Percentiles rank a stretch among this genome's conserved stretches.
Conservation (phyloP, 2,113 vertebrate genomes). For the Conger conger region DNA sequence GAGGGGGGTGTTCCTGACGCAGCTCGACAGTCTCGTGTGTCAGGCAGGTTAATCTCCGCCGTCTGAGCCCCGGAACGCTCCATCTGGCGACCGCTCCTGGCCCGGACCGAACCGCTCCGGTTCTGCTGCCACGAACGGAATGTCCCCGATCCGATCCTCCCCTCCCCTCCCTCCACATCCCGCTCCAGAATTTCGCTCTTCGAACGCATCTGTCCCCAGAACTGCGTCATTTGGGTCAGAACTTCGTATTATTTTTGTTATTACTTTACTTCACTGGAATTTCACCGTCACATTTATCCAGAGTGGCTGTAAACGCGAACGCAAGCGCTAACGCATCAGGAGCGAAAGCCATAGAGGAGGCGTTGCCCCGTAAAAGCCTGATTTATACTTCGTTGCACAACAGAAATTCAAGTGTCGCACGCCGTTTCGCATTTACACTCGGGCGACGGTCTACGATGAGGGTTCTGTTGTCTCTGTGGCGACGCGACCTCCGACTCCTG, state of each 20-base stretch:
- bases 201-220: background rate
- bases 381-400: too few species aligned
- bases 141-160: background rate
- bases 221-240: background rate
- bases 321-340: background rate
- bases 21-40: background rate
- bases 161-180: too few species aligned
- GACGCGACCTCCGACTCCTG: too few species aligned
- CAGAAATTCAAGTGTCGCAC: too few species aligned
- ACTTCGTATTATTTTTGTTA: background rate
- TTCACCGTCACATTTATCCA: background rate
- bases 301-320: background rate
- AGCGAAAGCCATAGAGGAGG: background rate
- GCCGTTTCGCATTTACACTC: too few species aligned
- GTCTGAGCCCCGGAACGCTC: background rate
- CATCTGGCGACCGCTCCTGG: background rate
- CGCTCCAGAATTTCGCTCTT: background rate
- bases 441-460: too few species aligned
- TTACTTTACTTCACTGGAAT: background rate
- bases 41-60: conserved; percentile 2
- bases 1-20: background rate
- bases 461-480: too few species aligned
- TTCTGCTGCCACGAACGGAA: background rate
- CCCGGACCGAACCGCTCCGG: too few species aligned
- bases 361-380: background rate